Conservation (phyloP, 1,140 invertebrate species). For the Leptinotarsa texana region DNA sequence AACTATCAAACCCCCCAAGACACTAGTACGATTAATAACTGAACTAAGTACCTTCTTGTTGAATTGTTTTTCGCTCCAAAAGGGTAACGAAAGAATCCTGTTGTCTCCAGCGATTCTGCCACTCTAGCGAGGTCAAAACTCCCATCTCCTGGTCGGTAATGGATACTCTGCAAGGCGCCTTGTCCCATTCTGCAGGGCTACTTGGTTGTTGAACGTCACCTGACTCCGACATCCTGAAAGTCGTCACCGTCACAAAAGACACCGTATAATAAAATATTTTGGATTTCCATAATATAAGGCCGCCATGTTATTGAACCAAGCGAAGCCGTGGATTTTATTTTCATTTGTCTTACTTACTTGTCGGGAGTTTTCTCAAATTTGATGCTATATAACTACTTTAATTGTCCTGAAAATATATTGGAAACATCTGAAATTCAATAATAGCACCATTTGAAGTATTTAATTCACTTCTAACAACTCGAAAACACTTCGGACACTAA, state of each 20-base stretch:
- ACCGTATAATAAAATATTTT: not conserved
- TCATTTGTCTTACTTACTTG: slow-evolving; percentile 23
- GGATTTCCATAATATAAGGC: slow-evolving; percentile 4
- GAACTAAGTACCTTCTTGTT: slow-evolving; percentile 55
- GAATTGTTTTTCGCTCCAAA: slow-evolving; percentile 49
- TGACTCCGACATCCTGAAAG: slow-evolving; percentile 47
- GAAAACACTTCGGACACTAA: not conserved
- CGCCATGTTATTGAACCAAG: slow-evolving; percentile 3
- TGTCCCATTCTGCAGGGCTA: slow-evolving; percentile 45
- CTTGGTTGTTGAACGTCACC: slow-evolving; percentile 42
- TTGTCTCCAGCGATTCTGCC: slow-evolving; percentile 50
- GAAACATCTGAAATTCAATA: slow-evolving; percentile 17
- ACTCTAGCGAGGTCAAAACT: slow-evolving; percentile 44
- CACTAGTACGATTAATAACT: slow-evolving; percentile 47
- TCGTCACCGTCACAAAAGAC: slow-evolving; percentile 16
- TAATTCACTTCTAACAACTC: slow-evolving; percentile 3
- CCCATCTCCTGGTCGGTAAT: slow-evolving; percentile 48
- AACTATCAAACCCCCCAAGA: slow-evolving; percentile 30
- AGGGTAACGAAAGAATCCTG: slow-evolving; percentile 51
- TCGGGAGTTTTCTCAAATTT: not conserved
- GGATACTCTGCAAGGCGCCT: slow-evolving; percentile 42
- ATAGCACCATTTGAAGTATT: slow-evolving; percentile 14
- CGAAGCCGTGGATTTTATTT: slow-evolving; percentile 18
- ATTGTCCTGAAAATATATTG: slow-evolving; percentile 15
- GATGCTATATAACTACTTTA: slow-evolving; percentile 7